phyloP scores from a whole-genome alignment of 1,140 invertebrate genomes.

The Listronotus oregonensis region DNA sequence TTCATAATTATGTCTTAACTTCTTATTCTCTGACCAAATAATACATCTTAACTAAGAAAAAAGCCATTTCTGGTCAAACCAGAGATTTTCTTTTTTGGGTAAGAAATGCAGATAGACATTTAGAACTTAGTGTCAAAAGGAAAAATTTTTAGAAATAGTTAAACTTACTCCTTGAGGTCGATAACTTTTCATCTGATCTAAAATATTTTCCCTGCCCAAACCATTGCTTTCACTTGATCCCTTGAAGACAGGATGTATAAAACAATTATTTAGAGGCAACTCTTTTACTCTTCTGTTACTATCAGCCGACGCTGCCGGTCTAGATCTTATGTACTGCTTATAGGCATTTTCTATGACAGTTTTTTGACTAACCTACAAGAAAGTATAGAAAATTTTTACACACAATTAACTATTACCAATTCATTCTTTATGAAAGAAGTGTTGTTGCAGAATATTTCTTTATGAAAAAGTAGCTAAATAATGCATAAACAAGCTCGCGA shows the following conservation, averaged over 20 bases:
- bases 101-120: no score
- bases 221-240: constrained; percentile 35
- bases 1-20: no score
- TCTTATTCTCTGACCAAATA: no score
- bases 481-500: no score
- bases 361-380: constrained; percentile 68
- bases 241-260: constrained; percentile 66
- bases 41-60: no score
- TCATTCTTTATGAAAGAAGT: no score
- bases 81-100: no score
- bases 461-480: no score
- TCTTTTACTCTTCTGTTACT: constrained; percentile 85
- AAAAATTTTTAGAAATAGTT: background rate
- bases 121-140: no score
- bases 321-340: constrained; percentile 85
- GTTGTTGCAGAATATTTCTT: no score
- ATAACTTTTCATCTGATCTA: constrained; percentile 82
- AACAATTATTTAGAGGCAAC: constrained; percentile 59
- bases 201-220: constrained; percentile 60
- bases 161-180: constrained; percentile 78
- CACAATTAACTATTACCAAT: no score
- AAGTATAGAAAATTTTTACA: background rate
- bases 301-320: constrained; percentile 85
- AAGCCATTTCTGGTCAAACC: no score
- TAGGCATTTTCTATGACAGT: constrained; percentile 87